Conservation (phyloP, 2,888 invertebrate species). For the Drepana falcataria region DNA sequence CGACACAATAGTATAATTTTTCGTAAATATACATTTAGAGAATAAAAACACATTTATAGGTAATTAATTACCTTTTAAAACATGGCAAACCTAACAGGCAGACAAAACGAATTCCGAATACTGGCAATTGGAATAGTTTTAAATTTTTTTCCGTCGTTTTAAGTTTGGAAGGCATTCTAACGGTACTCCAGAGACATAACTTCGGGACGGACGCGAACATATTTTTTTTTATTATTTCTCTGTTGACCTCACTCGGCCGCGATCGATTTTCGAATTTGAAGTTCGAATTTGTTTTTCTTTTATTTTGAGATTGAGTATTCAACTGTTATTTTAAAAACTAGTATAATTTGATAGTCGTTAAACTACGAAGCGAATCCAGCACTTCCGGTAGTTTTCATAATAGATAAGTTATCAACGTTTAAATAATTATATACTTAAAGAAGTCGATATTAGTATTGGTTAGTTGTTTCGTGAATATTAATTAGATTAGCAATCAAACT, state of each 20-base stretch:
- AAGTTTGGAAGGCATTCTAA: slow-evolving; percentile 69
- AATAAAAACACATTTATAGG: background rate
- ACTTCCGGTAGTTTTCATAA: no score
- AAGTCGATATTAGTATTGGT: no score
- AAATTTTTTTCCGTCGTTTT: slow-evolving; percentile 58
- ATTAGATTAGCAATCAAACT: no score
- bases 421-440: no score
- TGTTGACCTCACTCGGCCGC: slow-evolving; percentile 59
- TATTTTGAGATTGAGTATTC: background rate
- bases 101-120: slow-evolving; percentile 74
- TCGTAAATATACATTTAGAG: no score
- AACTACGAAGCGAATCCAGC: no score
- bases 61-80: background rate
- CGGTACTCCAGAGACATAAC: slow-evolving; percentile 74
- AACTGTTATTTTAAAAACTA: background rate
- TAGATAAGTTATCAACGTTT: no score
- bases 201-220: slow-evolving; percentile 57
- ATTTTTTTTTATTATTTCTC: slow-evolving; percentile 66
- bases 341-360: no score
- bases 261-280: slow-evolving; percentile 50
- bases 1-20: no score
- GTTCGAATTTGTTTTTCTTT: slow-evolving; percentile 22
- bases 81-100: slow-evolving; percentile 31
- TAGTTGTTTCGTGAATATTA: no score
- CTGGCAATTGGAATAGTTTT: slow-evolving; percentile 78